Percentiles rank a stretch among this genome's conserved stretches.
These are phyloP conservation scores for Psilopogon haemacephalus DNA, from an alignment of 2,113 vertebrate species.

Conservation along the genomic window DNA sequence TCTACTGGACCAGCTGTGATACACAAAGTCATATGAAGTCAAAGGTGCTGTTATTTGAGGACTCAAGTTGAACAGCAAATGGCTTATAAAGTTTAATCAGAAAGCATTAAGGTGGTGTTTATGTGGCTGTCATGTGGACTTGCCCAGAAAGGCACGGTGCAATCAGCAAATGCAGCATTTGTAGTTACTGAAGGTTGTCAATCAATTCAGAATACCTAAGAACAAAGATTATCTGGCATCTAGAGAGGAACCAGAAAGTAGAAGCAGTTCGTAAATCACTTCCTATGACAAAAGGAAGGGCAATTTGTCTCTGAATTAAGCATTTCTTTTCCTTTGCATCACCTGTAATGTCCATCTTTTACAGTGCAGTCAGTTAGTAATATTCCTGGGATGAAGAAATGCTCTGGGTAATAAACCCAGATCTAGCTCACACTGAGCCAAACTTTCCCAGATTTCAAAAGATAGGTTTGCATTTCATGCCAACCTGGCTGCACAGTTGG, in stretches of 20 bases:
- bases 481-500: not conserved
- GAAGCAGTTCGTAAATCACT: conserved; percentile 19
- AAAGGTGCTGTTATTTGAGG: conserved; percentile 7
- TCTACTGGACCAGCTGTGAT: not conserved
- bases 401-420: not conserved
- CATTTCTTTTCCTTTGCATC: not conserved
- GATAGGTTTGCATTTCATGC: not conserved
- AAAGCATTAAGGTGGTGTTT: conserved; percentile 15
- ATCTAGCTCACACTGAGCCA: not conserved
- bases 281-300: not conserved
- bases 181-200: conserved; percentile 38
- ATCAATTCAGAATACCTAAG: conserved; percentile 19
- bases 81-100: conserved; percentile 32
- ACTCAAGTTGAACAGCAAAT: conserved; percentile 7
- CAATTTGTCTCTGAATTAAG: not conserved
- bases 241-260: not conserved
- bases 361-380: not conserved
- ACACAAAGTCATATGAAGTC: not conserved
- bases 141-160: conserved; percentile 29
- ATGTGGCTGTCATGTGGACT: conserved; percentile 3
- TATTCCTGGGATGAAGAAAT: not conserved
- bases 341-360: not conserved
- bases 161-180: conserved; percentile 74
- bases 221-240: conserved; percentile 33
- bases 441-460: not conserved